Evolutionary conservation across 1,140 invertebrate species (phyloP), one percentile per base, ranked within the genome.

Genomic region (Chrysopa pallens): DNA sequence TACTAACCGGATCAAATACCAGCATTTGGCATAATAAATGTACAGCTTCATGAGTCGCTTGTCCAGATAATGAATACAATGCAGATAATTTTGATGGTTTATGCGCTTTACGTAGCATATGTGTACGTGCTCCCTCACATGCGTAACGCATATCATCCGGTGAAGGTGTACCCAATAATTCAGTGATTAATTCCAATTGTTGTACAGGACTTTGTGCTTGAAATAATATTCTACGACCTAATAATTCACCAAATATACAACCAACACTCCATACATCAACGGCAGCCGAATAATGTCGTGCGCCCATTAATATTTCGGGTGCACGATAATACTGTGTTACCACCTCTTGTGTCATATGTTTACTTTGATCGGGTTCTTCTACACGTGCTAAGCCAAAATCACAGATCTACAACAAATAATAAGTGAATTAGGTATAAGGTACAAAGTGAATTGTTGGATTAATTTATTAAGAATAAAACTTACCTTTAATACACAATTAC

Each of bases 231-330:
- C 92, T 71, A 42, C 95, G 67, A 36, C 90, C 86, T 1, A 98
- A 72, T 14, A 98, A 73, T 62, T 98, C 95, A 6, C 92, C 94
- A 59, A 98, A 98, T 55, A 98, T 98, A 61, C 95, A 98, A n/a
- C 95, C 95, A 23, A 98, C 92, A 36, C 89, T 92, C 95, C 94
- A 98, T 11, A 98, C 88, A 60, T 98, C 95, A 31, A 98, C 89
- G 1, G 89, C 86, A 8, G 84, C 84, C 15, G 91, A 91, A 65
- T 98, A 98, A 64, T 98, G 94, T 51, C 88, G 80, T 5, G 95
- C 93, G 27, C 95, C 96, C 79, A 98, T 93, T 15, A 99, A 69
- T 50, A 99, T 85, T 70, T 99, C 95, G 11, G 95, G 95, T 5
- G 95, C 94, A 45, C 95, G 75, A 65, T 98, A 99, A 70, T 98